A percentile compares a stretch with the other conserved stretches of the same genome.
Evolutionary conservation across 2,888 invertebrate genomes (phyloP).

Genomic region (Limnephilus marmoratus): DNA sequence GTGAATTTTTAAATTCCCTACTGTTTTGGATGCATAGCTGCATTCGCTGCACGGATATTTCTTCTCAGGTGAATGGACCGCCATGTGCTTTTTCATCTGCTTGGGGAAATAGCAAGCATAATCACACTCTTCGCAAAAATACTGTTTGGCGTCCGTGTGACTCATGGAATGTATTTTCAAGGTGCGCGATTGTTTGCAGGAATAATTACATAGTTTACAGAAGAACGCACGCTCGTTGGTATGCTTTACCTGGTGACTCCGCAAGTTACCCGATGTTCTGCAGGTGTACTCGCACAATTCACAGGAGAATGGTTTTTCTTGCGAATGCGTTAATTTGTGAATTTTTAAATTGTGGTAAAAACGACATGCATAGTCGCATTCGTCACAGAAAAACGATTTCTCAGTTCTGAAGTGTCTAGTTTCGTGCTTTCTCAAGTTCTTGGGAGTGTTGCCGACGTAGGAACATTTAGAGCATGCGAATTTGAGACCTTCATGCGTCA

Average conservation of each 20-base stretch:
- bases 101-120: conserved; percentile 19
- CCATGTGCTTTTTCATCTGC: conserved; percentile 24
- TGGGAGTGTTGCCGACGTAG: conserved; percentile 6
- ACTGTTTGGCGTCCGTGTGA: conserved; percentile 2
- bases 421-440: conserved; percentile 14
- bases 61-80: conserved; percentile 3
- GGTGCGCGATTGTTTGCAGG: conserved; percentile 32
- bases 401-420: background rate
- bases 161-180: conserved; percentile 12
- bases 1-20: conserved; percentile 26
- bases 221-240: background rate
- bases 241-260: conserved; percentile 26
- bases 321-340: conserved; percentile 26
- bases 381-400: conserved; percentile 4
- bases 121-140: conserved; percentile 3
- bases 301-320: background rate
- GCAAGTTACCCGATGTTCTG: conserved; percentile 12
- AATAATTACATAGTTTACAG: conserved; percentile 15
- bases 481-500: conserved; percentile 11
- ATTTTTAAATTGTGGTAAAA: conserved; percentile 26
- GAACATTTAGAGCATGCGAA: background rate
- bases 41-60: conserved; percentile 12
- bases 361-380: conserved; percentile 17
- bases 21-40: conserved; percentile 7
- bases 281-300: conserved; percentile 7